Base-by-base conservation (phyloP, 2,888 invertebrate genomes). In the Tenthredo distinguenda region DNA sequence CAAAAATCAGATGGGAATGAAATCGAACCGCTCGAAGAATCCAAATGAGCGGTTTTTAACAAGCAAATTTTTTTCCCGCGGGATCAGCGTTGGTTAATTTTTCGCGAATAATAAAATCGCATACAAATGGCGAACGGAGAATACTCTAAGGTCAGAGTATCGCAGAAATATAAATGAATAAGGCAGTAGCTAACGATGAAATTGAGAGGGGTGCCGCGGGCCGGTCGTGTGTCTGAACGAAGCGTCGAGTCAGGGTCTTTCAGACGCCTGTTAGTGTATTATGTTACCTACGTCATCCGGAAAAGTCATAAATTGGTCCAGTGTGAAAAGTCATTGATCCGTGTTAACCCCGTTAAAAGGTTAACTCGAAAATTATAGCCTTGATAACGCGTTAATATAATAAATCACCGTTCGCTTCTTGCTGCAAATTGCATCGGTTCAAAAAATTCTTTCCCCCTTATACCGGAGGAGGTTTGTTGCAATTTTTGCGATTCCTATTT, bases 281-380 rank as follows among this genome's bases (percentile, higher is more conserved):
- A 83, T 83, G 34, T 47, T 83, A 47, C 83, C 68, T 83, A 83
- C 83, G 83, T 83, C 83, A 68, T 68, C 83, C 83, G 83, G 83
- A 83, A 81, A 83, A 83, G 83, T 83, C 43, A 83, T 83, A 83
- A 83, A 83, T 83, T 83, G 83, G 68, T 71, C 34, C 83, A 81
- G 81, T 81, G 81, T 81, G 81, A 81, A 81, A 81, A 81, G 58
- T 81, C 81, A 81, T 40, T 40, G 81, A 81, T 81, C 81, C 81
- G 81, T 62, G 81, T 58, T 58, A 81, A 81, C 81, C 58, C 58
- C 58, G 58, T 81, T 62, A 81, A 81, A 62, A 81, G 81, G 81
- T 81, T 81, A 81, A 81, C 40, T 81, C 81, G 81, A 62, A 40
- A 81, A 81, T 81, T 62, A 58, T 9, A 81, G 62, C n/a, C 37